Evolutionary conservation across 2,888 invertebrate species (phyloP).

Genomic region (Trachelus stipa): DNA sequence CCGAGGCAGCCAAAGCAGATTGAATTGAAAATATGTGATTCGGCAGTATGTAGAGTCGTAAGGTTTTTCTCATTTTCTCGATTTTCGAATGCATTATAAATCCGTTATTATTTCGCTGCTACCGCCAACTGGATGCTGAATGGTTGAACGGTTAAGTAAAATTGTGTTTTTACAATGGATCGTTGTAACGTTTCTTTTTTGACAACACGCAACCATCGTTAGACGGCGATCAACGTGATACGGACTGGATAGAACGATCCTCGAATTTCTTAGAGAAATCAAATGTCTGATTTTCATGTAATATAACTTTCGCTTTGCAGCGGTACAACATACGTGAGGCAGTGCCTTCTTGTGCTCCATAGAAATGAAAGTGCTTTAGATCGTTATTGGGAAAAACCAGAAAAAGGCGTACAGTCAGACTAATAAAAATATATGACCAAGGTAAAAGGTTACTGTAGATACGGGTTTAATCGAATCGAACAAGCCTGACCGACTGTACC

Average conservation of each 20-base stretch:
- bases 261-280: background rate
- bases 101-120: background rate
- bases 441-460: background rate
- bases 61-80: slow-evolving; percentile 33
- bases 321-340: no score
- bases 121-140: background rate
- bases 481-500: background rate
- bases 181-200: background rate
- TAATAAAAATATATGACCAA: background rate
- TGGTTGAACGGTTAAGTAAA: background rate
- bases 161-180: slow-evolving; percentile 24
- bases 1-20: slow-evolving; percentile 40
- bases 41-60: slow-evolving; percentile 57
- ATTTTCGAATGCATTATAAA: slow-evolving; percentile 6
- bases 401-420: background rate
- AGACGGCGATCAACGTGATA: background rate
- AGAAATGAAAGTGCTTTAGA: no score
- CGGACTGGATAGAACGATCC: background rate
- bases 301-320: no score
- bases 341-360: no score
- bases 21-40: slow-evolving; percentile 61
- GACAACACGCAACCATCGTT: background rate
- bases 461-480: background rate
- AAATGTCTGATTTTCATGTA: background rate
- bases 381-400: background rate